Conservation (phyloP, 2,888 invertebrate genomes). For the Archips xylosteana region DNA sequence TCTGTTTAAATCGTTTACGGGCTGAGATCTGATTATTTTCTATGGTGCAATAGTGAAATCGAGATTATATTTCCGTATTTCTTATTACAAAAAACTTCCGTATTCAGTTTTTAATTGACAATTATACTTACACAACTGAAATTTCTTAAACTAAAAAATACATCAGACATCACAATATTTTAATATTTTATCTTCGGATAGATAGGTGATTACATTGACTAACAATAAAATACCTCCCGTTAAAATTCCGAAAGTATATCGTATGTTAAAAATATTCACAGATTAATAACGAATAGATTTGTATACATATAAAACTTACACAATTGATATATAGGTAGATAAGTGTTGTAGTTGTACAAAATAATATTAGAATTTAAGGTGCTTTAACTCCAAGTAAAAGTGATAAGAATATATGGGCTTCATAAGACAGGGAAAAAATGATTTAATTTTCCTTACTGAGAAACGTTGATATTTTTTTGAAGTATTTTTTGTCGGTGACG, state of each 20-base stretch:
- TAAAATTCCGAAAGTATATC: constrained; percentile 77
- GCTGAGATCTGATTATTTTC: constrained; percentile 76
- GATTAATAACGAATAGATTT: constrained; percentile 60
- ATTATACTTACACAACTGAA: neutral
- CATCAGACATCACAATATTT: constrained; percentile 30
- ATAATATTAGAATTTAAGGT: constrained; percentile 69
- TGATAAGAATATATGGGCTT: constrained; percentile 69
- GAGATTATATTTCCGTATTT: constrained; percentile 40
- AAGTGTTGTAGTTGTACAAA: constrained; percentile 64
- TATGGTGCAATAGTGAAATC: constrained; percentile 61
- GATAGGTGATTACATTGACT: constrained; percentile 55
- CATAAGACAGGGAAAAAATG: constrained; percentile 50
- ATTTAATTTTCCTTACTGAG: neutral
- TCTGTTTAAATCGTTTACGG: constrained; percentile 75
- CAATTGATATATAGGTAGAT: constrained; percentile 52
- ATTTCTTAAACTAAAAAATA: neutral
- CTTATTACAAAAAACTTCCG: constrained; percentile 44
- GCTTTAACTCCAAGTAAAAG: constrained; percentile 81
- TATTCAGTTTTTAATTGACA: constrained; percentile 42
- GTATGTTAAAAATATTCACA: constrained; percentile 64
- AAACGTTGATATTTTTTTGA: constrained; percentile 3
- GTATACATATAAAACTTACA: constrained; percentile 33
- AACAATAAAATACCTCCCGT: constrained; percentile 70
- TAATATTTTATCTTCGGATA: constrained; percentile 63
- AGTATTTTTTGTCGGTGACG: constrained; percentile 5